Conservation (phyloP, 2,888 invertebrate genomes). For the Cremastinae sp. region DNA sequence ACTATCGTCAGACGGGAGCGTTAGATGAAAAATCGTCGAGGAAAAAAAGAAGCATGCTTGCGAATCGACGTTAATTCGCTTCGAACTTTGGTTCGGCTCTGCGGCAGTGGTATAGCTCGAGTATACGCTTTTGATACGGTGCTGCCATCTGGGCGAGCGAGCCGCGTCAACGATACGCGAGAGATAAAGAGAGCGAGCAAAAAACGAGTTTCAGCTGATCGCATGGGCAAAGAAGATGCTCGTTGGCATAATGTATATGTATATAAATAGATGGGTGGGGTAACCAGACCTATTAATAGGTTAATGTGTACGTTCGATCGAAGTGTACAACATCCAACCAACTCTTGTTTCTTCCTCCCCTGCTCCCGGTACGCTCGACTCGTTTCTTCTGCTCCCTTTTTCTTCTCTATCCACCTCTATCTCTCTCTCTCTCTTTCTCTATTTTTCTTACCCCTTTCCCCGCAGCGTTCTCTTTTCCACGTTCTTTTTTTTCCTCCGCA, state of each 20-base stretch:
- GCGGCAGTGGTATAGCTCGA: too few relatives aligned
- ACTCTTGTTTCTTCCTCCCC: background rate
- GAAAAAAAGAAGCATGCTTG: too few relatives aligned
- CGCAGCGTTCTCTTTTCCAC: conserved; percentile 8
- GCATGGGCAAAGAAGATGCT: conserved; percentile 55
- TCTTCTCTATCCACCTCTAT: background rate
- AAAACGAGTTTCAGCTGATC: conserved; percentile 42
- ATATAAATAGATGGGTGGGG: conserved; percentile 47
- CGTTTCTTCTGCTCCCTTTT: conserved; percentile 19
- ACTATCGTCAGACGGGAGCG: too few relatives aligned
- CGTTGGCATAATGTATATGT: conserved; percentile 12
- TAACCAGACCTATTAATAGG: conserved; percentile 64
- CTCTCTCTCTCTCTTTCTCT: background rate
- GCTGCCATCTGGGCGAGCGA: background rate
- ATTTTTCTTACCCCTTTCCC: conserved; percentile 5
- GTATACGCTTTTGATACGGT: background rate
- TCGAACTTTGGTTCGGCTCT: too few relatives aligned
- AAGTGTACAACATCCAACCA: conserved; percentile 56
- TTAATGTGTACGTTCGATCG: conserved; percentile 63
- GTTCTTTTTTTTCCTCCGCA: conserved; percentile 25
- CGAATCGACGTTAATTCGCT: too few relatives aligned
- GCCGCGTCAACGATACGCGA: background rate
- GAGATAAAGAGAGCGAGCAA: conserved; percentile 6
- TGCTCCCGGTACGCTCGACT: conserved; percentile 21
- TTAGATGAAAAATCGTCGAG: too few relatives aligned